A percentile compares a stretch with the other conserved stretches of the same genome.
phyloP scores from a whole-genome alignment of 2,888 invertebrate genomes.

The Sphaerophoria taeniata region DNA sequence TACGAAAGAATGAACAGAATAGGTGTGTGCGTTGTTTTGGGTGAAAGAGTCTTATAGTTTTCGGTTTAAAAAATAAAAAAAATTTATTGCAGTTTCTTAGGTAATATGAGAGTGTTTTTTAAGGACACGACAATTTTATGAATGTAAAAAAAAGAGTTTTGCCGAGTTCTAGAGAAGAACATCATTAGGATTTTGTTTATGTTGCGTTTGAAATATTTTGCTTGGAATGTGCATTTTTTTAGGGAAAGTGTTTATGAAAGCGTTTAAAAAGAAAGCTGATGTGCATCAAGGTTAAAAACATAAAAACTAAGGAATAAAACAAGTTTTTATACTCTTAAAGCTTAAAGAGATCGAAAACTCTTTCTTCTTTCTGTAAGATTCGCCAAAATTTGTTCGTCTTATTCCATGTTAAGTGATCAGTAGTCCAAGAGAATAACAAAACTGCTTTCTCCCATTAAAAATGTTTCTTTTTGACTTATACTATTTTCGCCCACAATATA shows the following conservation, averaged over 20 bases:
- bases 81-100: constrained; percentile 55
- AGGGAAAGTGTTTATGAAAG: background rate
- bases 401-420: too few species aligned
- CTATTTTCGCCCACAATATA: too few species aligned
- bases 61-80: constrained; percentile 21
- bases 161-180: background rate
- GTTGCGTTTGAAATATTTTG: too few species aligned
- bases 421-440: too few species aligned
- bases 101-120: constrained; percentile 33
- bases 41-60: too few species aligned
- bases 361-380: too few species aligned
- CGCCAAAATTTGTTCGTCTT: too few species aligned
- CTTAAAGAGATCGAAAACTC: too few species aligned
- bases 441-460: too few species aligned
- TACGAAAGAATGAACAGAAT: background rate
- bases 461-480: too few species aligned
- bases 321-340: background rate
- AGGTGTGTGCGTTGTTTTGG: constrained; percentile 31
- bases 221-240: background rate
- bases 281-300: background rate
- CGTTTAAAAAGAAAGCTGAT: constrained; percentile 14
- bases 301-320: background rate
- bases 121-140: background rate
- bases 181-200: background rate
- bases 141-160: constrained; percentile 21